Percentiles rank a stretch among this genome's conserved stretches.
phyloP scores from a whole-genome alignment of 1,140 invertebrate species.

The Macrosteles quadrilineatus region DNA sequence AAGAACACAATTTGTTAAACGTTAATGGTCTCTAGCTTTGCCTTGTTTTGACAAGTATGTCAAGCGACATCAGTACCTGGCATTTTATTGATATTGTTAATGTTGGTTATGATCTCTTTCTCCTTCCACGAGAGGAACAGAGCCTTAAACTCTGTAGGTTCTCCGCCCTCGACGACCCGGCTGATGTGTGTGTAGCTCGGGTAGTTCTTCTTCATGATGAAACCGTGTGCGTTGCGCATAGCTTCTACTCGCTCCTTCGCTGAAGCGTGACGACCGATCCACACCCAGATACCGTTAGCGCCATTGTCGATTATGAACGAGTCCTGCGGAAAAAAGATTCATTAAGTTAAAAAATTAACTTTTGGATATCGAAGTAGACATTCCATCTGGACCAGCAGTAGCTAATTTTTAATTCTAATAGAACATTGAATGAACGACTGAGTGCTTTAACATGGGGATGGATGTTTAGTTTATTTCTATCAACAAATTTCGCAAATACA shows the following conservation, averaged over 20 bases:
- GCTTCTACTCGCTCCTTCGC: constrained; percentile 72
- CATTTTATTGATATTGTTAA: not conserved
- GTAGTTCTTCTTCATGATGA: constrained; percentile 87
- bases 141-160: constrained; percentile 84
- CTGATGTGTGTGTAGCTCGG: constrained; percentile 72
- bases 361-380: too few relatives aligned
- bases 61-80: too few relatives aligned
- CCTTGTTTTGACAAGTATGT: too few relatives aligned
- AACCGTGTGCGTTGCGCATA: constrained; percentile 83
- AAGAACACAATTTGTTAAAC: too few relatives aligned
- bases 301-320: constrained; percentile 87
- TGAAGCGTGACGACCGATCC: constrained; percentile 78
- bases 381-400: too few relatives aligned
- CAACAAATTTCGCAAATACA: too few relatives aligned
- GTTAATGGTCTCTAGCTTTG: too few relatives aligned
- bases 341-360: constrained; percentile 3
- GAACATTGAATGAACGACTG: not conserved
- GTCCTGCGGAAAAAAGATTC: constrained; percentile 56
- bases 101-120: not conserved
- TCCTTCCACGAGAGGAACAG: constrained; percentile 74
- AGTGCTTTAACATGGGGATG: too few relatives aligned
- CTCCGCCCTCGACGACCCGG: constrained; percentile 75
- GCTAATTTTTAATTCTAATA: too few relatives aligned
- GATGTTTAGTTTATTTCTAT: too few relatives aligned
- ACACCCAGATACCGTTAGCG: constrained; percentile 87